Percentiles rank a stretch among this genome's conserved stretches.
phyloP scores from a whole-genome alignment of 1,140 invertebrate genomes.

The Heterodera carotae region DNA sequence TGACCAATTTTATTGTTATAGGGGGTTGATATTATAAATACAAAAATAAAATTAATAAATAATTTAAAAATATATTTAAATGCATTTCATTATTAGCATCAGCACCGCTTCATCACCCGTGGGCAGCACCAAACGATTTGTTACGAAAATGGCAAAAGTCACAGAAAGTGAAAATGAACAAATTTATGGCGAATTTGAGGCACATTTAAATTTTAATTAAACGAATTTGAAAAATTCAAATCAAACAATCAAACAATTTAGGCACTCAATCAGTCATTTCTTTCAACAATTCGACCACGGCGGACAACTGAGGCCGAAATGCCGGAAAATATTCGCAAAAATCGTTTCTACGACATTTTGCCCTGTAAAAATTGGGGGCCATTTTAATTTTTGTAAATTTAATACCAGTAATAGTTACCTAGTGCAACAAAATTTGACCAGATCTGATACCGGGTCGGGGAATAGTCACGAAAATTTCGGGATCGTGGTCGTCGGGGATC shows the following conservation, averaged over 20 bases:
- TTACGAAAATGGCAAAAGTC: constrained; percentile 45
- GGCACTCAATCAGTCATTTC: constrained; percentile 21
- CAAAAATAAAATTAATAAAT: too few species aligned
- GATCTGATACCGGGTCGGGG: too few species aligned
- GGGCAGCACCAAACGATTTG: constrained; percentile 29
- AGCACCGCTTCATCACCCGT: constrained; percentile 4
- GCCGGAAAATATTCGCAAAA: constrained; percentile 47
- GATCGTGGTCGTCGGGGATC: too few species aligned
- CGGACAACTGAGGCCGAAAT: constrained; percentile 39
- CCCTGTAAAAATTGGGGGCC: constrained; percentile 41
- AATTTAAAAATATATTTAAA: constrained; percentile 17
- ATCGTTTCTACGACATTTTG: constrained; percentile 52
- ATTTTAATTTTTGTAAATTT: too few species aligned
- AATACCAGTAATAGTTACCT: too few species aligned
- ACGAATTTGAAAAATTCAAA: too few species aligned
- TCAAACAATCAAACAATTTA: too few species aligned
- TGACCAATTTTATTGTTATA: too few species aligned
- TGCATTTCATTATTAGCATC: too few species aligned
- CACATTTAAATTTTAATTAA: neutral
- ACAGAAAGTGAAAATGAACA: constrained; percentile 46
- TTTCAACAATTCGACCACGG: constrained; percentile 11
- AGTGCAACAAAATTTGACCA: too few species aligned
- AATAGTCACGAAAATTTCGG: too few species aligned
- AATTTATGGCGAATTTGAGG: constrained; percentile 44
- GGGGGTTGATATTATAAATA: too few species aligned